Base-by-base conservation (phyloP, 2,797 vertebrate genomes). In the Typhlichthys subterraneus region DNA sequence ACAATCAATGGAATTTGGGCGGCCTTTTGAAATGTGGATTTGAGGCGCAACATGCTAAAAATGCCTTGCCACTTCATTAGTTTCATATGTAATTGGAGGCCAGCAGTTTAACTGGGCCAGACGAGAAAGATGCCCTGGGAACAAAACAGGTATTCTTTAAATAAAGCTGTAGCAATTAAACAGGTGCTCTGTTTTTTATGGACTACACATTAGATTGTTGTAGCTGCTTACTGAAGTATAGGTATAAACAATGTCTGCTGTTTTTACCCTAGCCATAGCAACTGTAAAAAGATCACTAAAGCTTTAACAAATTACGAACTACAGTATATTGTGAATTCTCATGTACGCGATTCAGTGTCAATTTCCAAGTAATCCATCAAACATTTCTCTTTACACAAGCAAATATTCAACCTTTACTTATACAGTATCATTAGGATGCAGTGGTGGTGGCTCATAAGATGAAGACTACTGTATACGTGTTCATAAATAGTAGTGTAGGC, bases 361-460 rank as follows among this genome's bases (percentile, higher is more conserved):
- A 82, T 88, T 79, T 81, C 60, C 15, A 65, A 51, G 65, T 76
- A 81, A 86, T 89, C 77, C 74, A 82, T 88, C 84, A 86, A 62
- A 79, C 67, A 49, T 71, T 84, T 80, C 68, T n/a, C 61, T 56
- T 50, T 69, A 63, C 58, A 62, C 45, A 47, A 62, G 65, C 67
- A 81, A 77, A 86, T 85, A 80, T 78, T 83, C 64, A 66, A 65
- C 74, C 77, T 75, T 69, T 80, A 80, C 85, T 88, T 80, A 81
- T 71, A 17, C 17, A 77, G 71, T 73, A 75, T 73, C 72, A 75
- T 87, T 88, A 84, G 70, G 73, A 74, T 45, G 67, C 61, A 63
- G 71, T 73, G 67, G 73, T 63, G 78, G 57, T 67, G 71, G 1
- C 38, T 42, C 9, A 42, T 7, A 79, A 85, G 79, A 85, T 78